Base-by-base conservation (phyloP, 1,140 invertebrate genomes). In the Venustaconcha ellipsiformis region DNA sequence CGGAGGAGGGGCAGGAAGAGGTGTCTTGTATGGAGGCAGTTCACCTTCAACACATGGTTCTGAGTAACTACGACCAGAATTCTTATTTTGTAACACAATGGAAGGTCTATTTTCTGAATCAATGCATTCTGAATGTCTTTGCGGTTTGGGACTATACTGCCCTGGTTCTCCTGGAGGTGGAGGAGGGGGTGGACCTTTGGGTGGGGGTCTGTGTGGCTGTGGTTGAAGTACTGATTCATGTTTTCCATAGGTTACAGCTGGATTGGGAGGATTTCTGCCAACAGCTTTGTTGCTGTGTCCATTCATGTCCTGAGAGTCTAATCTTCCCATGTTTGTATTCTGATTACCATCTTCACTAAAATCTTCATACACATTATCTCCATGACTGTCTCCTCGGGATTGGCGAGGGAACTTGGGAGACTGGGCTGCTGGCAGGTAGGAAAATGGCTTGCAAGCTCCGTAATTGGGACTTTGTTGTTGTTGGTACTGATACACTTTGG, bases 241-340 rank as follows among this genome's bases (percentile, higher is more conserved):
- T 60, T 77, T 77, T 30, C 75, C 75, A 67, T 77, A 77, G 37
- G 63, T 12, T 70, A 70, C 68, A 26, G 69, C 75, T 30, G 64
- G 75, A 66, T 70, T 77, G 20, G 20, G 37, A 11, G 55, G 30
- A n/a, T 23, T 23, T 17, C 65, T 14, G 14, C 65, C 65, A 26
- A 37, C 55, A 13, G 65, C 55, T 30, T 26, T 20, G 65, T 48
- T 67, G 11, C 11, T 18, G 18, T 67, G 65, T n/a, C 20, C 18
- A 37, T 37, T 37, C 37, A 37, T 37, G 37, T 37, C 37, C 8
- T 37, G 37, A 37, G 37, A 37, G 37, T 37, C 37, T 37, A 37
- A 6, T 37, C 37, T 4, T 1, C 3, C 37, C 37, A 37, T 37
- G 8, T 37, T 4, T 37, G 37, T 8, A 37, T 37, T 37, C 8